Conservation (phyloP, 2,113 vertebrate genomes). For the Echinops telfairi region DNA sequence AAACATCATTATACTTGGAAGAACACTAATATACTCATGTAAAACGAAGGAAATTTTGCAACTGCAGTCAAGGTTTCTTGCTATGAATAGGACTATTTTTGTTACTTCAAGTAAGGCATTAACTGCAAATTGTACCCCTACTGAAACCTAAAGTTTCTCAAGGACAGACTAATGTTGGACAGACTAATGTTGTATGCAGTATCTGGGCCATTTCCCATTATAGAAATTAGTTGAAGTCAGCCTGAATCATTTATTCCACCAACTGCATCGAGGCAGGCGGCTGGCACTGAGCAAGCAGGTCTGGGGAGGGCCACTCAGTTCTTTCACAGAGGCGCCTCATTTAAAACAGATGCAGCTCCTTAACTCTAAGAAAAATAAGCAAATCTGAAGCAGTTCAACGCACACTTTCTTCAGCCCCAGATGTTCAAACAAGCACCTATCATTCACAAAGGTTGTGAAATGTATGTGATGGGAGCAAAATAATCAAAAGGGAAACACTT, state of each 20-base stretch:
- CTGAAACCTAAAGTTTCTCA: background rate
- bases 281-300: constrained; percentile 52
- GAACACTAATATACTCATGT: background rate
- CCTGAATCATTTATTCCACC: constrained; percentile 70
- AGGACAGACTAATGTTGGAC: constrained; percentile 47
- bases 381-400: constrained; percentile 50
- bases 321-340: constrained; percentile 62
- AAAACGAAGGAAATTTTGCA: constrained; percentile 39
- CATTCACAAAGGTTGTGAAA: constrained; percentile 7
- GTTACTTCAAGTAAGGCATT: background rate
- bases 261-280: constrained; percentile 53
- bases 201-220: constrained; percentile 66
- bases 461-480: constrained; percentile 35
- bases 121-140: background rate
- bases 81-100: background rate
- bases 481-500: constrained; percentile 74
- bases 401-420: constrained; percentile 52
- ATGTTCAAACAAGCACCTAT: constrained; percentile 41
- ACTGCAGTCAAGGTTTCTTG: background rate
- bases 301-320: constrained; percentile 62
- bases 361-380: constrained; percentile 66
- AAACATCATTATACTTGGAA: background rate
- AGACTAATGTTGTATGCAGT: constrained; percentile 40
- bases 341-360: constrained; percentile 63
- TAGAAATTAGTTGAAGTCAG: constrained; percentile 52